Conservation (phyloP, 30 jellyfish, hydroid and myxozoan species). For the Aurelia sp. region DNA sequence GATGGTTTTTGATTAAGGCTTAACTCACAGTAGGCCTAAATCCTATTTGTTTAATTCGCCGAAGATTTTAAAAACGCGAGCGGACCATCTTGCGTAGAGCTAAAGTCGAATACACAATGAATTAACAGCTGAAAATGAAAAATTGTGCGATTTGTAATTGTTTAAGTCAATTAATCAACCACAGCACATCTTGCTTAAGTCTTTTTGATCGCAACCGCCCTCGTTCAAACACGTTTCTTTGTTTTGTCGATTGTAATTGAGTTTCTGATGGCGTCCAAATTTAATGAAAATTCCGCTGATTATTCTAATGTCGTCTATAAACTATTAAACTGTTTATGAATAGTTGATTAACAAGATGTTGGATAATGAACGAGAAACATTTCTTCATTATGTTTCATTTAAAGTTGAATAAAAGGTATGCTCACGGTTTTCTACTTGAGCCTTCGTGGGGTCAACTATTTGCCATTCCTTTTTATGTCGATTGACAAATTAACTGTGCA, state of each 20-base stretch:
- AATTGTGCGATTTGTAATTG: conserved; percentile 35
- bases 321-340: background rate
- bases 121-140: conserved; percentile 4
- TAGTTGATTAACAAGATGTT: conserved; percentile 1
- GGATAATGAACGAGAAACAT: background rate
- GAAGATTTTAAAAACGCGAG: conserved; percentile 48
- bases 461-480: no score
- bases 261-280: conserved; percentile 12
- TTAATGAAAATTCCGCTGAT: background rate
- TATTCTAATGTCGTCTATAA: background rate
- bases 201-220: conserved; percentile 44
- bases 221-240: background rate
- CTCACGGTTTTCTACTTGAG: no score
- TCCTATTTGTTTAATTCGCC: conserved; percentile 60
- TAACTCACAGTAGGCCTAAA: conserved; percentile 42
- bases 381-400: no score
- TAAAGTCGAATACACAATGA: conserved; percentile 9
- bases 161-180: conserved; percentile 42
- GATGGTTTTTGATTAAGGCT: conserved; percentile 66
- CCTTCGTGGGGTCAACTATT: no score
- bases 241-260: conserved; percentile 4
- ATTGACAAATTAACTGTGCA: no score
- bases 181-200: conserved; percentile 18
- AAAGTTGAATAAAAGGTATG: no score
- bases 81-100: conserved; percentile 26